phyloP scores from a whole-genome alignment of 2,888 invertebrate genomes.

The Alsophila aescularia region DNA sequence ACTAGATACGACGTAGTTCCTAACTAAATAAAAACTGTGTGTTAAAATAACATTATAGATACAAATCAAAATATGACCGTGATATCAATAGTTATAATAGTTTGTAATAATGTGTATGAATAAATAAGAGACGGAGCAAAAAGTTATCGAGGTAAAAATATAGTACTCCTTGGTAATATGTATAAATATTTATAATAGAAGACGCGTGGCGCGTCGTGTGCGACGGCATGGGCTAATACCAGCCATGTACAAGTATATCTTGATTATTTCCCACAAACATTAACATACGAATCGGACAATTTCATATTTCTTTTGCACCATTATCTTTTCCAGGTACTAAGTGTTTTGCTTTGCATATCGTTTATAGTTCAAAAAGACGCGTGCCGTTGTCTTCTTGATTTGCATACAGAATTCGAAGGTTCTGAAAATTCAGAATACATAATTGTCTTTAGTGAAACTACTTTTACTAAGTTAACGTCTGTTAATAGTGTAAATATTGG shows the following conservation, averaged over 20 bases:
- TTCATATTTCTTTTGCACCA: constrained; percentile 69
- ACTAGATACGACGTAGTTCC: constrained; percentile 53
- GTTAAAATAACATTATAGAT: neutral
- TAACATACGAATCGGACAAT: constrained; percentile 72
- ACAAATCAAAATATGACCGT: constrained; percentile 2
- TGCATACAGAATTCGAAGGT: constrained; percentile 55
- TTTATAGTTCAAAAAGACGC: constrained; percentile 67
- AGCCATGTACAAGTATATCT: constrained; percentile 47
- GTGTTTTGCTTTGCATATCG: constrained; percentile 73
- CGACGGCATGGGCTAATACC: constrained; percentile 50
- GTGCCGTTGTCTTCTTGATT: constrained; percentile 61
- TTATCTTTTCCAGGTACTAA: constrained; percentile 71
- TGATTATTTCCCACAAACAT: constrained; percentile 72
- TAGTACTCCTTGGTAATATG: constrained; percentile 34
- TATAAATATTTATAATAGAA: constrained; percentile 50
- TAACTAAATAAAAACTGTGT: constrained; percentile 46
- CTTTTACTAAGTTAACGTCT: too few species aligned
- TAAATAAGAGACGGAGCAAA: constrained; percentile 18
- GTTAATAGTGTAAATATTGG: too few species aligned
- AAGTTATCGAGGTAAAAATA: constrained; percentile 15
- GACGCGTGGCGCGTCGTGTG: constrained; percentile 60
- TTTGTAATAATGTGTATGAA: constrained; percentile 2
- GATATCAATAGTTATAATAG: constrained; percentile 8
- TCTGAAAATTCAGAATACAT: constrained; percentile 7
- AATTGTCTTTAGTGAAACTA: neutral